phyloP scores from a whole-genome alignment of 2,113 vertebrate genomes.

The Spermophilus dauricus region DNA sequence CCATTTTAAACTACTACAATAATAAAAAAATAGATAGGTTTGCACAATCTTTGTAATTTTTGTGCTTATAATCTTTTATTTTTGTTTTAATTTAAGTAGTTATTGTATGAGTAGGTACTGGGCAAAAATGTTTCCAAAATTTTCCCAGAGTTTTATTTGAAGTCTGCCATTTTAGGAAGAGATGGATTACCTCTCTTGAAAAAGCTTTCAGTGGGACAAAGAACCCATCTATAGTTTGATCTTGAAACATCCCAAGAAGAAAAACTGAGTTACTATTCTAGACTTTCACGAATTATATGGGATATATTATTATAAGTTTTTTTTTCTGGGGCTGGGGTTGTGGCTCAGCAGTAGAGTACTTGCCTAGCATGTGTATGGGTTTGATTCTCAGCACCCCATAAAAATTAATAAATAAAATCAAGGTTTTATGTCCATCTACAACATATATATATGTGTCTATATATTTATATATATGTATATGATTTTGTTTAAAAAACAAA shows the following conservation, averaged over 20 bases:
- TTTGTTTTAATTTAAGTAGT: neutral
- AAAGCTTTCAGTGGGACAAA: neutral
- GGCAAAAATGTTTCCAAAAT: slow-evolving; percentile 41
- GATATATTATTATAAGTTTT: neutral
- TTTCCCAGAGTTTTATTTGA: slow-evolving; percentile 48
- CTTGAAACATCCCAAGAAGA: slow-evolving; percentile 59
- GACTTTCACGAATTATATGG: neutral
- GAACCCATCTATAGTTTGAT: slow-evolving; percentile 56
- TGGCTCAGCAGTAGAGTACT: too few relatives aligned
- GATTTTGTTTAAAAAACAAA: too few relatives aligned
- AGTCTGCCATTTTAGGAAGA: neutral
- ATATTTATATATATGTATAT: too few relatives aligned
- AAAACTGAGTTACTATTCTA: slow-evolving; percentile 40
- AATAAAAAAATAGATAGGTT: neutral
- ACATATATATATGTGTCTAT: too few relatives aligned
- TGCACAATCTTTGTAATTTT: too few relatives aligned
- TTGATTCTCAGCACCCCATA: too few relatives aligned
- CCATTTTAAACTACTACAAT: slow-evolving; percentile 40
- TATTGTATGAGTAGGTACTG: neutral
- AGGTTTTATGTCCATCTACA: too few relatives aligned
- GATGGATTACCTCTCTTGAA: neutral
- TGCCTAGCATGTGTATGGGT: too few relatives aligned
- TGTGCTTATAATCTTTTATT: neutral
- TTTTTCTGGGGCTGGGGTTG: too few relatives aligned
- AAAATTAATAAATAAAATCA: too few relatives aligned